phyloP scores from a whole-genome alignment of 2,797 vertebrate genomes.

The Fistularia commersonii region DNA sequence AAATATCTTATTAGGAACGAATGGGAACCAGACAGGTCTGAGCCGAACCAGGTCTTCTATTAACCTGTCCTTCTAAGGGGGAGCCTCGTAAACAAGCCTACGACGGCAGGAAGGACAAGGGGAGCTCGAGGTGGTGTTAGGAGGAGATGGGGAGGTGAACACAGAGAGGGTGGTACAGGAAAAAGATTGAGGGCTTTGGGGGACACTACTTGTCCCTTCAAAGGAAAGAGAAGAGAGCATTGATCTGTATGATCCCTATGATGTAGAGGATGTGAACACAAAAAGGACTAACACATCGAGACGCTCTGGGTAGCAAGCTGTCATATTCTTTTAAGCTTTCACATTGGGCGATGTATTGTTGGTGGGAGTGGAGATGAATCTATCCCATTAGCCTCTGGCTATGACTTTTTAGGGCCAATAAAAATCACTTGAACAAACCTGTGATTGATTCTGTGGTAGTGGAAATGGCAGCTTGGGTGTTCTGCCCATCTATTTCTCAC shows the following conservation, averaged over 20 bases:
- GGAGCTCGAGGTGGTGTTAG: slow-evolving; percentile 20
- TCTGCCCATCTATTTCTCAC: slow-evolving; percentile 11
- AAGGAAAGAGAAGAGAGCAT: slow-evolving; percentile 48
- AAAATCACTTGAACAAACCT: slow-evolving; percentile 49
- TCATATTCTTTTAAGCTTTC: slow-evolving; percentile 59
- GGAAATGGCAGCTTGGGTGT: slow-evolving; percentile 32
- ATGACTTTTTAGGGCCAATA: slow-evolving; percentile 55
- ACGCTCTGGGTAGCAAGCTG: slow-evolving; percentile 57
- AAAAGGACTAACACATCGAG: slow-evolving; percentile 48
- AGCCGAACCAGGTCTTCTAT: slow-evolving; percentile 63
- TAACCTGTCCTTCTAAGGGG: slow-evolving; percentile 65
- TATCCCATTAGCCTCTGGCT: slow-evolving; percentile 51
- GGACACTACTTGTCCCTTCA: slow-evolving; percentile 51
- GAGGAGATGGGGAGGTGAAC: slow-evolving; percentile 18
- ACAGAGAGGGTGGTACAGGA: slow-evolving; percentile 34
- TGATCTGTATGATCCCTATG: slow-evolving; percentile 56
- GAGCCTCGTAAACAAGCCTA: slow-evolving; percentile 63
- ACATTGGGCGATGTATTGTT: slow-evolving; percentile 47
- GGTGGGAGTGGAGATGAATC: slow-evolving; percentile 48
- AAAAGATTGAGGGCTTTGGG: slow-evolving; percentile 5
- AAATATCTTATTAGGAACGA: slow-evolving; percentile 67
- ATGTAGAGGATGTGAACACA: slow-evolving; percentile 52
- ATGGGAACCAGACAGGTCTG: slow-evolving; percentile 68
- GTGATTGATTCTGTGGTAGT: slow-evolving; percentile 54
- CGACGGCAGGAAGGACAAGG: slow-evolving; percentile 50